phyloP scores from a whole-genome alignment of 2,888 invertebrate genomes.

The Augochlorella aurata region DNA sequence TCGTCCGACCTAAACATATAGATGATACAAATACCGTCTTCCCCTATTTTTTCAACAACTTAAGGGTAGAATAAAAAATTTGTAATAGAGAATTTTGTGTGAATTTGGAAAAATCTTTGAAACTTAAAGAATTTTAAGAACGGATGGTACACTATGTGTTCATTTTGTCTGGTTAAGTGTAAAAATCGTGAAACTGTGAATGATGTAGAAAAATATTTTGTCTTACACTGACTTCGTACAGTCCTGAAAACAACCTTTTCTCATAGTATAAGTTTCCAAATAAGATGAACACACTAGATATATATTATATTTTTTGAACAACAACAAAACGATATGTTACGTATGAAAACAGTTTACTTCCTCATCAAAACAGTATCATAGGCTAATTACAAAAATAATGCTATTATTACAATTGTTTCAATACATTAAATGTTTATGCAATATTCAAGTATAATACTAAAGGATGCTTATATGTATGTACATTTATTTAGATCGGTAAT shows the following conservation, averaged over 20 bases:
- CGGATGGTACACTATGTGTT: neutral
- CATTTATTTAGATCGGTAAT: slow-evolving; percentile 25
- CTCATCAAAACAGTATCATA: slow-evolving; percentile 57
- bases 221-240: neutral
- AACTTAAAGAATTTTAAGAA: neutral
- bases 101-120: neutral
- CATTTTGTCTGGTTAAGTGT: neutral
- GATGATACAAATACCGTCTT: neutral
- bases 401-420: slow-evolving; percentile 57
- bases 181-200: neutral
- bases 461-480: slow-evolving; percentile 43
- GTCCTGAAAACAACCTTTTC: neutral
- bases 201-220: neutral
- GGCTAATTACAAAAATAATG: slow-evolving; percentile 61
- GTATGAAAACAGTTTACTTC: slow-evolving; percentile 64
- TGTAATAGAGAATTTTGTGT: neutral
- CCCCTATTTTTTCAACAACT: neutral
- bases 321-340: neutral
- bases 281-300: neutral
- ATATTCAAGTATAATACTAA: slow-evolving; percentile 30
- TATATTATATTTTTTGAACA: neutral
- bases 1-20: too few species aligned
- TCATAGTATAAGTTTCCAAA: neutral
- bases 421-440: slow-evolving; percentile 40
- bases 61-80: neutral